These are phyloP conservation scores for Diachrysia chrysitis DNA, from an alignment of 2,888 invertebrate species.

Conservation along the genomic window DNA sequence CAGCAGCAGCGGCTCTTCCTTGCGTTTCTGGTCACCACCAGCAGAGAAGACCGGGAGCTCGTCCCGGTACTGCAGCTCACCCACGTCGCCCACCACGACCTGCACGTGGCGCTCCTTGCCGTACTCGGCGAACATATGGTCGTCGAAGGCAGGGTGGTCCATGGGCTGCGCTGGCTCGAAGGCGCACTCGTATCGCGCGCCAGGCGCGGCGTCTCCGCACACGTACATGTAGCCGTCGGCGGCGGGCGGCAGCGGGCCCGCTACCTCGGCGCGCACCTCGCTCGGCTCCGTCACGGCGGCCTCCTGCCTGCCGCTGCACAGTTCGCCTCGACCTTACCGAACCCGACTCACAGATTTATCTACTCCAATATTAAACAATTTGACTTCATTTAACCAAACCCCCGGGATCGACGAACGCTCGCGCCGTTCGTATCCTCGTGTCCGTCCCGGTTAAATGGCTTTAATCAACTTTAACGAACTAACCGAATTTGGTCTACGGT, in stretches of 20 bases:
- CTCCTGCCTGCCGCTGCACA: slow-evolving; percentile 65
- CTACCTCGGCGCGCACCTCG: slow-evolving; percentile 84
- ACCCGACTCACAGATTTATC: slow-evolving; percentile 72
- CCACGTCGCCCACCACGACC: slow-evolving; percentile 85
- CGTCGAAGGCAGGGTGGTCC: slow-evolving; percentile 93
- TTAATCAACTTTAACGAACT: slow-evolving; percentile 90
- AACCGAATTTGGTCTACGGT: slow-evolving; percentile 88
- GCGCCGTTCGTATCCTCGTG: slow-evolving; percentile 86
- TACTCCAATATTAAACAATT: slow-evolving; percentile 85
- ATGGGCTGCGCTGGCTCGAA: slow-evolving; percentile 83
- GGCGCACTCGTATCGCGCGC: slow-evolving; percentile 83
- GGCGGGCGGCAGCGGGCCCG: slow-evolving; percentile 85
- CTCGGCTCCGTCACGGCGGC: slow-evolving; percentile 84
- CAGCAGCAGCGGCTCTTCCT: slow-evolving; percentile 83
- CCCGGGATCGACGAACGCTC: slow-evolving; percentile 85
- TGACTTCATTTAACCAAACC: slow-evolving; percentile 84
- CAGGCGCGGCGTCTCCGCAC: slow-evolving; percentile 78
- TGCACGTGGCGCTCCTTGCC: slow-evolving; percentile 88
- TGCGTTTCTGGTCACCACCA: slow-evolving; percentile 73
- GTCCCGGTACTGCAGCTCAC: slow-evolving; percentile 86
- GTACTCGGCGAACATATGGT: slow-evolving; percentile 94
- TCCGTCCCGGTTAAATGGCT: slow-evolving; percentile 89
- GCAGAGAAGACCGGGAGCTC: slow-evolving; percentile 79
- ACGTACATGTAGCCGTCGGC: slow-evolving; percentile 87
- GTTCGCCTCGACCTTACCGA: slow-evolving; percentile 64